phyloP scores from a whole-genome alignment of 2,113 vertebrate genomes.

The Tenebrosternarchus preto region DNA sequence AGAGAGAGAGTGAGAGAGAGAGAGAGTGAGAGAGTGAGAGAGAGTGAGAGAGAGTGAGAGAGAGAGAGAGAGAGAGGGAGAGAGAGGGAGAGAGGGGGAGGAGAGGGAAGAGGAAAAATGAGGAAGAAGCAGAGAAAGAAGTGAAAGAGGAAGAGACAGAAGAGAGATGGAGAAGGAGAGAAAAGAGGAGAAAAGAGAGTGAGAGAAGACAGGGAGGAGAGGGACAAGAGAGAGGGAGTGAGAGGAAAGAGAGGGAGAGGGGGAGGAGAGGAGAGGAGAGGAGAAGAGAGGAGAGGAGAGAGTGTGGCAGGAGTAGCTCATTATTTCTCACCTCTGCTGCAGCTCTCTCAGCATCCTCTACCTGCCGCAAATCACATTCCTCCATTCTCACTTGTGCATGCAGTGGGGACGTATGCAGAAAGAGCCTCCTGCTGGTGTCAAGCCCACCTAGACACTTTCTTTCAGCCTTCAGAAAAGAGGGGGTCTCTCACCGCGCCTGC shows the following conservation, averaged over 20 bases:
- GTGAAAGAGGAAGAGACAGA: not conserved
- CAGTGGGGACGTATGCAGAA: conserved; percentile 20
- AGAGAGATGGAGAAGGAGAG: not conserved
- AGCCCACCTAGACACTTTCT: conserved; percentile 9
- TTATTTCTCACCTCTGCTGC: conserved; percentile 54
- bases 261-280: not conserved
- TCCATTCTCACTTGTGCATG: conserved; percentile 4
- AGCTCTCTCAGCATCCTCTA: conserved; percentile 34
- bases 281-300: not conserved
- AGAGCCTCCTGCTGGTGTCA: conserved; percentile 15
- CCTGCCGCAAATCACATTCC: conserved; percentile 38
- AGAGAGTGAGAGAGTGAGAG: not conserved
- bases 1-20: not conserved
- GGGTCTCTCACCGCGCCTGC: not conserved
- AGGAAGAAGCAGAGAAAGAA: not conserved
- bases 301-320: conserved; percentile 34
- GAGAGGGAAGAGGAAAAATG: too few relatives aligned
- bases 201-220: not conserved
- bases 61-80: not conserved
- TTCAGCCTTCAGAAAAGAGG: conserved; percentile 7
- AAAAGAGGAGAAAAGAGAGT: not conserved
- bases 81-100: not conserved
- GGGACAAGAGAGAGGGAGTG: not conserved
- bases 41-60: not conserved
- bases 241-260: not conserved